Conservation (phyloP, 53 echinoderm and acorn worm genomes). For the Holothuria leucospilota region DNA sequence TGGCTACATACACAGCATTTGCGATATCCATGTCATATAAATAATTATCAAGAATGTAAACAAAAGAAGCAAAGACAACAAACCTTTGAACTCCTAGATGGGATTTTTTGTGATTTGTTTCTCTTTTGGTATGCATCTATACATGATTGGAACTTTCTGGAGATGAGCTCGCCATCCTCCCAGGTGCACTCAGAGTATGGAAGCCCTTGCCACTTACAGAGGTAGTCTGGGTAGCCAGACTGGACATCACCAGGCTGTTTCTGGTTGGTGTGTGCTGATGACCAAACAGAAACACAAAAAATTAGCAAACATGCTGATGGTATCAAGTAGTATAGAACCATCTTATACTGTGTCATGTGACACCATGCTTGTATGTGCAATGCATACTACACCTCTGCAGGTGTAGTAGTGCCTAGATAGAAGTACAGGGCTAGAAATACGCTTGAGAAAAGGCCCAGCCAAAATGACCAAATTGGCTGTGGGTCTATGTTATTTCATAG, state of each 20-base stretch:
- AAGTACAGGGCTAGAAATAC: no score
- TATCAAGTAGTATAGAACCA: no score
- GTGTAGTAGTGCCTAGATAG: no score
- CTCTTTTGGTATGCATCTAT: constrained; percentile 82
- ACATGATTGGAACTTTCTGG: constrained; percentile 82
- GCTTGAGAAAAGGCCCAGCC: no score
- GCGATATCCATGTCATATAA: no score
- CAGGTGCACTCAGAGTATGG: constrained; percentile 95
- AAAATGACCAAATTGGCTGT: no score
- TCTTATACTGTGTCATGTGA: no score
- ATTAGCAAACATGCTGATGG: neutral
- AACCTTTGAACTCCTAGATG: constrained; percentile 89
- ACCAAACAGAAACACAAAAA: neutral
- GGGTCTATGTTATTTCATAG: no score
- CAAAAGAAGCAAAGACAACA: neutral
- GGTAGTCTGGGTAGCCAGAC: constrained; percentile 83
- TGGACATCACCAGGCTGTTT: constrained; percentile 77
- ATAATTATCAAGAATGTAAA: no score
- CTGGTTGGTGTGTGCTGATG: constrained; percentile 76
- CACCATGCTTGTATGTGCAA: no score
- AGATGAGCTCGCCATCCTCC: constrained; percentile 95
- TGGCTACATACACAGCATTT: no score
- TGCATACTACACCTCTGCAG: no score
- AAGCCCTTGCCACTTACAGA: constrained; percentile 96
- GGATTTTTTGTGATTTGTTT: constrained; percentile 84